phyloP scores from a whole-genome alignment of 2,797 vertebrate genomes.

The Pristis pectinata region DNA sequence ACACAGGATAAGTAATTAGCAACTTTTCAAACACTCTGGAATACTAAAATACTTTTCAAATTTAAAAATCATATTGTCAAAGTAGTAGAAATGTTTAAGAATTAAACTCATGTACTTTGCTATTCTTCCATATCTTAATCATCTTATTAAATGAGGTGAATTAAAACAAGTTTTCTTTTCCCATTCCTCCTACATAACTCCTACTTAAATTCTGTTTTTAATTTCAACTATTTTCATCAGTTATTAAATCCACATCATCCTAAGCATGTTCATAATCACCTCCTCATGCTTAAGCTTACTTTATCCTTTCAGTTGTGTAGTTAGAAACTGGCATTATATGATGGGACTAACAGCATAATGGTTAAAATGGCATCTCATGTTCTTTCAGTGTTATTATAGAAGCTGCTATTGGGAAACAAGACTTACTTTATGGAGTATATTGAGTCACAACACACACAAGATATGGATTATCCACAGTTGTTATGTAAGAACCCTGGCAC shows the following conservation, averaged over 20 bases:
- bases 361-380: not conserved
- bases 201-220: slow-evolving; percentile 34
- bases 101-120: slow-evolving; percentile 6
- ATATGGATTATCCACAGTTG: too few species aligned
- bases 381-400: not conserved
- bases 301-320: too few species aligned
- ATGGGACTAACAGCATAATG: not conserved
- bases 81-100: not conserved
- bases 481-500: too few species aligned
- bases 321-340: not conserved
- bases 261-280: slow-evolving; percentile 23
- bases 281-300: not conserved
- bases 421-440: not conserved
- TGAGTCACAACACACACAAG: not conserved
- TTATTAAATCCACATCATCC: not conserved
- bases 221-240: slow-evolving; percentile 26
- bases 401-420: not conserved
- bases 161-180: not conserved
- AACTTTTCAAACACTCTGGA: not conserved
- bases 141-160: slow-evolving; percentile 31
- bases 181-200: slow-evolving; percentile 26
- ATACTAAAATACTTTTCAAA: too few species aligned
- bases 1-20: not conserved
- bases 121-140: not conserved
- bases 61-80: not conserved